Base-by-base conservation (phyloP, 2,888 invertebrate species). In the Eupithecia subfuscata region DNA sequence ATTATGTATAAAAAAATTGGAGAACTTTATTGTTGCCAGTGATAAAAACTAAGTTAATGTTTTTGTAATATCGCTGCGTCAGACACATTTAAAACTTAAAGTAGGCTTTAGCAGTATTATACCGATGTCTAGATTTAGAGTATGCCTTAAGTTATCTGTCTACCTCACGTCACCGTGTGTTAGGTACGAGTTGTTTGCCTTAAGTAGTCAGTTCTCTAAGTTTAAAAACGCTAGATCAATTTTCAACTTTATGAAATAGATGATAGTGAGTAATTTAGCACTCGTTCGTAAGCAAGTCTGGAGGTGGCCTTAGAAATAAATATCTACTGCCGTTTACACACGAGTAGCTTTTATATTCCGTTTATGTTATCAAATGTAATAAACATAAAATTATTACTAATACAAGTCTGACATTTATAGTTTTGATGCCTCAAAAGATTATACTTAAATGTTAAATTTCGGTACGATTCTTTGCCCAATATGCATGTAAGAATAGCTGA, bases 91-190 rank as follows among this genome's bases (percentile, higher is more conserved):
- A 60, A 25, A 64, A 74, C 65, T 75, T 74, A 71, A 72, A 76
- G 83, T 92, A 91, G 89, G 83, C 84, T 89, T n/a, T 89, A 93
- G 91, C 94, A 94, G 94, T 94, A 94, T 93, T 94, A 94, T 89
- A 88, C 84, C 86, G 84, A 88, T 86, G 84, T 83, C 83, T 87
- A 88, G 85, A 82, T 85, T 82, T 84, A 85, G 82, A 83, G 82
- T 81, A 86, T 83, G 84, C 82, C 84, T 85, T 86, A 88, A 86
- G 84, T 86, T 84, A 90, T 88, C 86, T 83, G 87, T 87, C 92
- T 93, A 93, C 93, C 93, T 93, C 93, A 91, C 86, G 85, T 85
- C 85, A 89, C 71, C 88, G 88, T 89, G 86, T 89, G 86, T 86
- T 87, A 82, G 78, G 80, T 80, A 84, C 82, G 81, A 81, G 81